Percentiles rank a stretch among this genome's conserved stretches.
Conservation (phyloP, 2,113 vertebrate species). For the Vidua macroura region DNA sequence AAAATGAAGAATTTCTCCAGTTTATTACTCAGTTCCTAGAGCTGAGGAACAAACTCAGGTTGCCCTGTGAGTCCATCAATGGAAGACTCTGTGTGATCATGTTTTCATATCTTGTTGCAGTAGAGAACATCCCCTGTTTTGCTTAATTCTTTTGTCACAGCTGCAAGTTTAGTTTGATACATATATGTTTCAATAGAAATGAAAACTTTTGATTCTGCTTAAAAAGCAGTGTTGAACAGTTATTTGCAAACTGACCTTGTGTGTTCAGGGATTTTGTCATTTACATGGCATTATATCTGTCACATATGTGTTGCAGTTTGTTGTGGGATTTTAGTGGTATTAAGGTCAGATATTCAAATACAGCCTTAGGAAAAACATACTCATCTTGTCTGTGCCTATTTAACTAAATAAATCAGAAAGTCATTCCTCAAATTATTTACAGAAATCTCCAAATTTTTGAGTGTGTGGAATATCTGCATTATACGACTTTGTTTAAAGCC, state of each 20-base stretch:
- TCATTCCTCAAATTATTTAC: not conserved
- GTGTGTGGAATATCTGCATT: not conserved
- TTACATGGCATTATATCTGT: not conserved
- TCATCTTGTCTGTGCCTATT: not conserved
- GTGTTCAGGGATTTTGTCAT: not conserved
- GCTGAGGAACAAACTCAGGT: not conserved
- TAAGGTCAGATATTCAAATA: slow-evolving; percentile 6
- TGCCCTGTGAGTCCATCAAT: rapidly evolving
- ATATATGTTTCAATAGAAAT: not conserved
- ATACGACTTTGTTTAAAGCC: not conserved
- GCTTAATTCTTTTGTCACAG: not conserved
- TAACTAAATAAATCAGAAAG: not conserved
- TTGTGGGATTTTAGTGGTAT: not conserved
- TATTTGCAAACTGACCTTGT: not conserved
- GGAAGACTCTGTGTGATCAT: not conserved
- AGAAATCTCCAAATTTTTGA: not conserved
- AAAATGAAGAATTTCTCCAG: not conserved
- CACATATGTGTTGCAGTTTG: not conserved
- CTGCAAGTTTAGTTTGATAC: not conserved
- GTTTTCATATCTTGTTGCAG: not conserved
- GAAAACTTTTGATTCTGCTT: not conserved
- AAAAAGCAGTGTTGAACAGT: not conserved
- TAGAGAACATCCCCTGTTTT: not conserved
- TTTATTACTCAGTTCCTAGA: not conserved
- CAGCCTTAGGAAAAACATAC: not conserved